phyloP scores from a whole-genome alignment of 1,140 invertebrate genomes.

The Ectropis grisescens region DNA sequence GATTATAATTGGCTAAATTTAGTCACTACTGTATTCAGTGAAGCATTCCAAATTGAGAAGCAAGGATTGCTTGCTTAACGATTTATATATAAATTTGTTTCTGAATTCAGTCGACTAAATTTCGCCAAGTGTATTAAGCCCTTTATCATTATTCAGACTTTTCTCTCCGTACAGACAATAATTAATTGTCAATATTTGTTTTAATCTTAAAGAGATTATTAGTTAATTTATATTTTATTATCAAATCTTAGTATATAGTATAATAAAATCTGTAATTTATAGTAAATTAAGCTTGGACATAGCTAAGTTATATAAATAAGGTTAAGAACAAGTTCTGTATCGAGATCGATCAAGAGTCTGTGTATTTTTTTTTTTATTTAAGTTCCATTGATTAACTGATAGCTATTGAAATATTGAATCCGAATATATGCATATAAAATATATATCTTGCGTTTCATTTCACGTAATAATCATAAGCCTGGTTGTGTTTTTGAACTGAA shows the following conservation, averaged over 20 bases:
- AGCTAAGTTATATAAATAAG: slow-evolving; percentile 58
- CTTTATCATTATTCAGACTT: too few species aligned
- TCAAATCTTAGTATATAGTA: slow-evolving; percentile 30
- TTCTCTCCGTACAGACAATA: too few species aligned
- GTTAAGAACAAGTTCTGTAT: slow-evolving; percentile 24
- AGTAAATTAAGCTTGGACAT: slow-evolving; percentile 58
- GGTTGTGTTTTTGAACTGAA: too few species aligned
- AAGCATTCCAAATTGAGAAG: too few species aligned
- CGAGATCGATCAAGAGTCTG: slow-evolving; percentile 41
- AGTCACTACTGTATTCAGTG: too few species aligned
- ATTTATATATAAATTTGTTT: too few species aligned
- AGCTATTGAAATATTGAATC: slow-evolving; percentile 63
- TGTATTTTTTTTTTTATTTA: slow-evolving; percentile 62
- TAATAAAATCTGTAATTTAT: slow-evolving; percentile 62
- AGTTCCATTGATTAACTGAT: slow-evolving; percentile 61
- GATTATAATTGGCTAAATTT: too few species aligned
- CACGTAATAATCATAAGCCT: too few species aligned
- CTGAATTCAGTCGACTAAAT: too few species aligned
- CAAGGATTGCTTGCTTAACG: too few species aligned
- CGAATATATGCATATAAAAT: slow-evolving; percentile 68
- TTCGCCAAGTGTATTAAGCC: too few species aligned
- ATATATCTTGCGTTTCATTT: slow-evolving; percentile 13
- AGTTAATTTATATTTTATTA: slow-evolving; percentile 35
- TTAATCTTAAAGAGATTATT: slow-evolving; percentile 39
- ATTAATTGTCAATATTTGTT: too few species aligned